A percentile compares a stretch with the other conserved stretches of the same genome.
phyloP scores from a whole-genome alignment of 2,113 vertebrate genomes.

The Istiophorus platypterus region DNA sequence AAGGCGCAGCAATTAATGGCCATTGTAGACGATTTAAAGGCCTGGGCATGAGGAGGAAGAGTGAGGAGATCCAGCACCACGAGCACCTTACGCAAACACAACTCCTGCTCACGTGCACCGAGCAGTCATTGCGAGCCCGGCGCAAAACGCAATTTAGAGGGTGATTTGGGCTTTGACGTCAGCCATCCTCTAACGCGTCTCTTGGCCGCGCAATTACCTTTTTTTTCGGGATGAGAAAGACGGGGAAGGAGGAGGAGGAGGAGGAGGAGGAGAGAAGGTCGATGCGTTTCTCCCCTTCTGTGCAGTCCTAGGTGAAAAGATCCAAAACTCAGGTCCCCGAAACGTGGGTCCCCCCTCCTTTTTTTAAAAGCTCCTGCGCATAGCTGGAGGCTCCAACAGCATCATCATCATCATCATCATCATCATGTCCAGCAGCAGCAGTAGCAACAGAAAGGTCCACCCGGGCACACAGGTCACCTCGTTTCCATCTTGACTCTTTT shows the following conservation, averaged over 20 bases:
- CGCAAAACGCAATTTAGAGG: conserved; percentile 65
- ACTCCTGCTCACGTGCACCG: conserved; percentile 38
- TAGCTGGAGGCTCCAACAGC: conserved; percentile 34
- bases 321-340: too few relatives aligned
- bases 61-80: conserved; percentile 1
- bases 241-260: background rate
- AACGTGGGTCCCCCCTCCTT: conserved; percentile 18
- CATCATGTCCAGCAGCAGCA: conserved; percentile 3
- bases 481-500: background rate
- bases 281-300: background rate
- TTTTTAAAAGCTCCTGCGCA: conserved; percentile 7
- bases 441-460: conserved; percentile 22
- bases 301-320: conserved; percentile 36
- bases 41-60: background rate
- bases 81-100: conserved; percentile 18
- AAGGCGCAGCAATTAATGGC: too few relatives aligned
- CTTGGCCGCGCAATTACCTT: conserved; percentile 66
- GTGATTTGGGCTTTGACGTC: conserved; percentile 70
- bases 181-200: conserved; percentile 58
- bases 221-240: conserved; percentile 49
- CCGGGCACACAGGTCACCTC: conserved; percentile 1
- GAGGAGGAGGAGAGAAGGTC: background rate
- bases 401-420: background rate
- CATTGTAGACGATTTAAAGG: background rate
- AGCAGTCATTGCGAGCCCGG: conserved; percentile 41